Conservation (phyloP, 2,888 invertebrate species). For the Temnothorax ravouxi region DNA sequence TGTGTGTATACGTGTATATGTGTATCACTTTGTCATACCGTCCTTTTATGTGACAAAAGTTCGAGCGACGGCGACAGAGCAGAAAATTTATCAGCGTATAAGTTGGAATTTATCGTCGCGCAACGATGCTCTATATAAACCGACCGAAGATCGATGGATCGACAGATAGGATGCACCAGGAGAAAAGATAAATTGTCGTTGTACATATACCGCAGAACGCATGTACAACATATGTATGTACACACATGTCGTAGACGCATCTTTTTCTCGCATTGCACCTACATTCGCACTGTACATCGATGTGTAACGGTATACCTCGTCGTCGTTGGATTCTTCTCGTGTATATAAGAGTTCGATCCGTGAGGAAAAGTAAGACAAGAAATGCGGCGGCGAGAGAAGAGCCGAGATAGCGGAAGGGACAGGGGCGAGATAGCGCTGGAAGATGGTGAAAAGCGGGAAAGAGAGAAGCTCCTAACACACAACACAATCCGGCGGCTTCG, state of each 20-base stretch:
- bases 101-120: slow-evolving; percentile 52
- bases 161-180: slow-evolving; percentile 39
- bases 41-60: slow-evolving; percentile 27
- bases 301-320: slow-evolving; percentile 48
- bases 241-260: slow-evolving; percentile 24
- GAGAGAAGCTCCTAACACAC: slow-evolving; percentile 81
- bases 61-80: slow-evolving; percentile 16
- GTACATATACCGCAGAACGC: slow-evolving; percentile 38
- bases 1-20: neutral
- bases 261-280: slow-evolving; percentile 42
- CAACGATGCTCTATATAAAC: slow-evolving; percentile 44
- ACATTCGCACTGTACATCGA: slow-evolving; percentile 23
- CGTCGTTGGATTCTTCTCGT: slow-evolving; percentile 60
- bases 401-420: slow-evolving; percentile 38
- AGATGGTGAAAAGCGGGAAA: slow-evolving; percentile 64
- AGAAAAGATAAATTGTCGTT: slow-evolving; percentile 61
- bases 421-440: slow-evolving; percentile 57
- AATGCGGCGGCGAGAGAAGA: slow-evolving; percentile 35
- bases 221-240: neutral
- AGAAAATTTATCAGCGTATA: slow-evolving; percentile 45
- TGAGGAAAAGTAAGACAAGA: slow-evolving; percentile 46
- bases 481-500: slow-evolving; percentile 85
- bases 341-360: slow-evolving; percentile 39
- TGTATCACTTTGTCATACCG: slow-evolving; percentile 6
- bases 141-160: slow-evolving; percentile 40